Percentiles rank a stretch among this genome's conserved stretches.
phyloP scores from a whole-genome alignment of 2,113 vertebrate genomes.

The Propithecus coquereli region DNA sequence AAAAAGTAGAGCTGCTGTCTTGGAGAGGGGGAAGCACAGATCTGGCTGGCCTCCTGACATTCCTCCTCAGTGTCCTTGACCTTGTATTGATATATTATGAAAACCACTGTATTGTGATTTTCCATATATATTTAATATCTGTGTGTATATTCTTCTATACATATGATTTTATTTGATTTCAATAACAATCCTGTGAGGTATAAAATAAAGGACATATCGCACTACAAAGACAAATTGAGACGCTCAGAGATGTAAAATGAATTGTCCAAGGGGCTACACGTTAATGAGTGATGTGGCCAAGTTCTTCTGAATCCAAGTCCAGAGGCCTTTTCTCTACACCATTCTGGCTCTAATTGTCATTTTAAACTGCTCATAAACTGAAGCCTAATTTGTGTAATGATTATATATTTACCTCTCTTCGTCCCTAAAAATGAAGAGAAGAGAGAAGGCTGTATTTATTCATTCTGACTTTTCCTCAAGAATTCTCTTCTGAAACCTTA shows the following conservation, averaged over 20 bases:
- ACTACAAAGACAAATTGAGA: not conserved
- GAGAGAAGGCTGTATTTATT: not conserved
- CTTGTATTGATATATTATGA: not conserved
- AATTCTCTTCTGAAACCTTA: conserved; percentile 12
- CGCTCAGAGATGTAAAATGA: not conserved
- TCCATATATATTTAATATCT: not conserved
- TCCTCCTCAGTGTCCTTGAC: not conserved
- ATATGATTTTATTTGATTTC: not conserved
- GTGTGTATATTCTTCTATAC: not conserved
- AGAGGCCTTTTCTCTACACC: not conserved
- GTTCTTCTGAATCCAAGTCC: not conserved
- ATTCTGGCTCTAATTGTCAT: not conserved
- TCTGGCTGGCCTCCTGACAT: not conserved
- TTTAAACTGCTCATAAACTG: not conserved
- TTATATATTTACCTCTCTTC: not conserved
- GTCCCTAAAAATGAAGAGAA: not conserved
- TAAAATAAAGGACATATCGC: not conserved
- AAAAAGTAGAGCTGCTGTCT: not conserved
- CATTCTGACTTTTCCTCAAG: not conserved
- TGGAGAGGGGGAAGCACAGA: not conserved
- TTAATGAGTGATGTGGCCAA: not conserved
- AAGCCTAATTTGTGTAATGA: not conserved
- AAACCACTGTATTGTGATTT: not conserved
- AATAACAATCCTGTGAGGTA: not conserved
- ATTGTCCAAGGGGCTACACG: not conserved